These are phyloP conservation scores for Corella eumyota DNA, from an alignment of 23 tunicate genomes.

Conservation along the genomic window DNA sequence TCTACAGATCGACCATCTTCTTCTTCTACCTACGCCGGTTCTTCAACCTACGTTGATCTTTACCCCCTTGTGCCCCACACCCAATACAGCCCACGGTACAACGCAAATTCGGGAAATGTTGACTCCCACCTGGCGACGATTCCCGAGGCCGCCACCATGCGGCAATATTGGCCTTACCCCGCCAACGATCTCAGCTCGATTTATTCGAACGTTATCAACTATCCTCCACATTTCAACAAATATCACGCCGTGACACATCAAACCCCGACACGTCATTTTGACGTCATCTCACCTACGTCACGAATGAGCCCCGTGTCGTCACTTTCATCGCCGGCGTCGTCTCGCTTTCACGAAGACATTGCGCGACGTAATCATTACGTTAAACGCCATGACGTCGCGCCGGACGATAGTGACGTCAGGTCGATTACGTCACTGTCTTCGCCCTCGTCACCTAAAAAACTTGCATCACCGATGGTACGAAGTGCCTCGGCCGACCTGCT, in stretches of 20 bases:
- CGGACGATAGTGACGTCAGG: constrained; percentile 1
- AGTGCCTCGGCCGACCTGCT: constrained; percentile 32
- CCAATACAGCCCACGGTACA: too few relatives aligned
- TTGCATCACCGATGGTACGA: constrained; percentile 6
- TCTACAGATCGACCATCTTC: too few relatives aligned
- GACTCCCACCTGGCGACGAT: constrained; percentile 10
- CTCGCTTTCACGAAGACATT: neutral
- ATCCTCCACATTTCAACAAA: neutral
- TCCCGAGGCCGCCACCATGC: constrained; percentile 18
- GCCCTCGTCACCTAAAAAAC: constrained; percentile 7
- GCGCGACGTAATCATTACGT: constrained; percentile 15
- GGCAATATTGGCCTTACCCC: constrained; percentile 34
- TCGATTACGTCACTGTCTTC: constrained; percentile 6
- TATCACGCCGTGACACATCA: neutral
- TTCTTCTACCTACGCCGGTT: neutral
- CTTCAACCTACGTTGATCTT: constrained; percentile 24
- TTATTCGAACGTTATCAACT: constrained; percentile 34
- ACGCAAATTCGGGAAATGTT: too few relatives aligned
- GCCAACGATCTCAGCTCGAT: constrained; percentile 45
- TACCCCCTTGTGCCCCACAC: constrained; percentile 11
- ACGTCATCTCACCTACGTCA: neutral
- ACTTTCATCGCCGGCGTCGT: constrained; percentile 9
- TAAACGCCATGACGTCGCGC: constrained; percentile 20
- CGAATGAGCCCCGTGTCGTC: constrained; percentile 17
- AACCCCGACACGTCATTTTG: constrained; percentile 3